phyloP scores from a whole-genome alignment of 2,888 invertebrate species.

The Scrobipalpa costella region DNA sequence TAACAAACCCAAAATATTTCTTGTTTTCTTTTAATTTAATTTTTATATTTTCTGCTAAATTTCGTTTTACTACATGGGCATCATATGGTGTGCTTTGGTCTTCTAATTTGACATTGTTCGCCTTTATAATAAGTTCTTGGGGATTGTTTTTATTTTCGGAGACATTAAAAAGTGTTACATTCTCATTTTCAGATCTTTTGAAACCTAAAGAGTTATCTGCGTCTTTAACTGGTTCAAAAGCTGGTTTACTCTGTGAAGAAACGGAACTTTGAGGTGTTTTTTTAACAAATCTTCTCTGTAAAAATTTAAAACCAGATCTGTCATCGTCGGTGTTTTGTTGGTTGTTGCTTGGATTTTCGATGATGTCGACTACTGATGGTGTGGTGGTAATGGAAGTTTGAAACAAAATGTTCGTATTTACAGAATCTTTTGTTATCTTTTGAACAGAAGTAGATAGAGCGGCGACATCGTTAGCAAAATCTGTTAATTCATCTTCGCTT shows the following conservation, averaged over 20 bases:
- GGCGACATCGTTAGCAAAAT: constrained; percentile 5
- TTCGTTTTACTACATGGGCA: not conserved
- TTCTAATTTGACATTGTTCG: not conserved
- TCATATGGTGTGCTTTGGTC: not conserved
- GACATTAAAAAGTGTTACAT: not conserved
- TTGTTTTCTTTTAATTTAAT: not conserved
- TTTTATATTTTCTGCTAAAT: not conserved
- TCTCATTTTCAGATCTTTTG: not conserved
- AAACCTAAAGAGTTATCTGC: not conserved
- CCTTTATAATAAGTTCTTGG: not conserved
- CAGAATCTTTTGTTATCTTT: constrained; percentile 7
- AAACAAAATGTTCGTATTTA: not conserved
- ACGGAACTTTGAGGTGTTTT: not conserved
- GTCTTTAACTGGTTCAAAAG: not conserved
- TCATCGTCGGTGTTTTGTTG: not conserved
- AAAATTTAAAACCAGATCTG: not conserved
- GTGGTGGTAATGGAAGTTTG: not conserved
- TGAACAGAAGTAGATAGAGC: not conserved
- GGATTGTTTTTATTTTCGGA: not conserved
- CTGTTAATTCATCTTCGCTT: constrained; percentile 12
- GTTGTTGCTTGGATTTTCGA: not conserved
- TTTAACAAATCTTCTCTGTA: constrained; percentile 3
- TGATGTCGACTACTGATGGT: not conserved
- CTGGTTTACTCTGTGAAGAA: not conserved
- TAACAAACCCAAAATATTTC: constrained; percentile 2